phyloP scores from a whole-genome alignment of 2,888 invertebrate species.

The Acanthosepion lycidas region DNA sequence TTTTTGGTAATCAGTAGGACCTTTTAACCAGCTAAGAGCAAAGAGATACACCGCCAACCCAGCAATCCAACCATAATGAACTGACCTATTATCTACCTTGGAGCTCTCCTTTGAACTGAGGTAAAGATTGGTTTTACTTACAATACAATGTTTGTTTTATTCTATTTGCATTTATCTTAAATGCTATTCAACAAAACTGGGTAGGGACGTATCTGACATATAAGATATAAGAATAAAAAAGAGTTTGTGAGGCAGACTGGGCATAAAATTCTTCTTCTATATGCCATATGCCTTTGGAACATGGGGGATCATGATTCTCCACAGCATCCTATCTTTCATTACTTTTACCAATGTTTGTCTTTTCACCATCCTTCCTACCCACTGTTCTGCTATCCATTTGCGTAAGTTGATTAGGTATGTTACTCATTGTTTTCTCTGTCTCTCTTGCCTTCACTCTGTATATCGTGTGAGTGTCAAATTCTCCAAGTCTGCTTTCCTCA shows the following conservation, averaged over 20 bases:
- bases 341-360: too few species aligned
- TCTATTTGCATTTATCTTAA: not conserved
- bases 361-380: too few species aligned
- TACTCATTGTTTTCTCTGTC: too few species aligned
- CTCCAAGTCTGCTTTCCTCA: too few species aligned
- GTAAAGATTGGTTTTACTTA: not conserved
- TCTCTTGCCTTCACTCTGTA: too few species aligned
- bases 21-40: not conserved
- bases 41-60: not conserved
- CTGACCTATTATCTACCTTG: not conserved
- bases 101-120: not conserved
- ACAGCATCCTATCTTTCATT: too few species aligned
- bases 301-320: too few species aligned
- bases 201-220: not conserved
- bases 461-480: too few species aligned
- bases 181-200: not conserved
- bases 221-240: not conserved
- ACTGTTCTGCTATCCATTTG: too few species aligned
- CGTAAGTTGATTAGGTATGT: too few species aligned
- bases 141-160: not conserved
- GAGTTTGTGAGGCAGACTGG: not conserved
- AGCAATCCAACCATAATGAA: not conserved
- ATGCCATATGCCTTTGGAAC: too few species aligned
- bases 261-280: too few species aligned
- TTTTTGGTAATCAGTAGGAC: not conserved